Percentiles rank a stretch among this genome's conserved stretches.
phyloP scores from a whole-genome alignment of 1,140 invertebrate species.

The Euglossa dilemma region DNA sequence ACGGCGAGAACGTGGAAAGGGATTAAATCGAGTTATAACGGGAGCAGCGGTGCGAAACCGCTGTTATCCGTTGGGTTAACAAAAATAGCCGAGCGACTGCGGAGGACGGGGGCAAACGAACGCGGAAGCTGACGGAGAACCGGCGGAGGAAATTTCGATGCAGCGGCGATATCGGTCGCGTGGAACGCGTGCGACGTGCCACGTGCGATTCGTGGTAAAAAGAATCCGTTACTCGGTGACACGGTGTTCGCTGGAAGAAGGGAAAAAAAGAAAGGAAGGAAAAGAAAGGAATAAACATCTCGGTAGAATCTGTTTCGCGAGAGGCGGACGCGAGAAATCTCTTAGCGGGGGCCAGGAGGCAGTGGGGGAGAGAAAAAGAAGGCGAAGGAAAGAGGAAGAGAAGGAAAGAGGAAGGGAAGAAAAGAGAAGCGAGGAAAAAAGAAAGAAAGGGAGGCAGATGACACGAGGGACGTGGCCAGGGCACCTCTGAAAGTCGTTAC shows the following conservation, averaged over 20 bases:
- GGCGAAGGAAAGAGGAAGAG: neutral
- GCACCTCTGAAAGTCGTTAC: constrained; percentile 65
- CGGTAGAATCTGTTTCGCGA: constrained; percentile 27
- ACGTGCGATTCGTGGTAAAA: constrained; percentile 39
- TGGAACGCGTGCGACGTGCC: constrained; percentile 41
- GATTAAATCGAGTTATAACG: constrained; percentile 15
- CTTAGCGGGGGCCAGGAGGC: neutral
- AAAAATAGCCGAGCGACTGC: neutral
- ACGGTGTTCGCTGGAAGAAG: neutral
- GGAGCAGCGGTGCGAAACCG: neutral
- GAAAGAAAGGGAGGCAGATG: constrained; percentile 12
- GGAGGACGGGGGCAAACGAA: neutral
- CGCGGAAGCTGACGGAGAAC: neutral
- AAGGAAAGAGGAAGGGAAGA: neutral
- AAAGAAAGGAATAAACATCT: neutral
- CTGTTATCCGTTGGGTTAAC: constrained; percentile 3
- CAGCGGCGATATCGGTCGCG: neutral
- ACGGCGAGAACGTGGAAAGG: neutral
- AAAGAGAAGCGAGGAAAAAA: constrained; percentile 14
- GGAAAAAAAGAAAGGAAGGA: neutral
- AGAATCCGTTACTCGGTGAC: neutral
- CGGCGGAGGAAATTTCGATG: neutral
- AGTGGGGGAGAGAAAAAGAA: neutral
- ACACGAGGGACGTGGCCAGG: constrained; percentile 55
- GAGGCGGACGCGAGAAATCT: constrained; percentile 17